phyloP scores from a whole-genome alignment of 2,888 invertebrate species.

The Lacanobia wlatinum region DNA sequence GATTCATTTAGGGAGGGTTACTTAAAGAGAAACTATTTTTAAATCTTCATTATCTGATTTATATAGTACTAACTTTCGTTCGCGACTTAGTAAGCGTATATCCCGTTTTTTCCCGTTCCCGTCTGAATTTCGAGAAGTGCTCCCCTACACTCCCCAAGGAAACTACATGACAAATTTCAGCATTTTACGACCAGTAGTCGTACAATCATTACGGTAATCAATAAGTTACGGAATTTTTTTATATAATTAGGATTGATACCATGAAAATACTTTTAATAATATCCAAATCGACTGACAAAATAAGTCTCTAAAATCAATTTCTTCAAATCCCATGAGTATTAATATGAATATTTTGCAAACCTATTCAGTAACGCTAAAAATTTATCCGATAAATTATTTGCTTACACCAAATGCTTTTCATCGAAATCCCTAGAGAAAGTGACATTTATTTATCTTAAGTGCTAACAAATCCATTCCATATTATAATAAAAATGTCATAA shows the following conservation, averaged over 20 bases:
- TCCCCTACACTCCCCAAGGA: too few relatives aligned
- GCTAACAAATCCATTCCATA: constrained; percentile 23
- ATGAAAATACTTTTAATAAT: too few relatives aligned
- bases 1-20: not conserved
- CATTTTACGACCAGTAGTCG: too few relatives aligned
- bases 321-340: not conserved
- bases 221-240: too few relatives aligned
- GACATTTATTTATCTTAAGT: constrained; percentile 32
- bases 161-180: too few relatives aligned
- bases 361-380: not conserved
- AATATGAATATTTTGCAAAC: not conserved
- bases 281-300: not conserved
- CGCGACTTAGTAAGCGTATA: too few relatives aligned
- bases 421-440: constrained; percentile 3
- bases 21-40: not conserved
- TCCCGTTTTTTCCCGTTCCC: too few relatives aligned
- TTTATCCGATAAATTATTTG: constrained; percentile 4
- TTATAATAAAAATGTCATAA: constrained; percentile 38
- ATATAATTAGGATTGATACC: too few relatives aligned
- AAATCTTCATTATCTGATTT: not conserved
- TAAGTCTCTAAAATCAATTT: not conserved
- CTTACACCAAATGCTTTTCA: constrained; percentile 11
- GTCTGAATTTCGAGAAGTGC: too few relatives aligned
- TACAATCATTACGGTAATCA: too few relatives aligned
- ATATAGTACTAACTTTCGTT: too few relatives aligned